phyloP scores from a whole-genome alignment of 1,140 invertebrate genomes.

The Drosophila nigrodunni region DNA sequence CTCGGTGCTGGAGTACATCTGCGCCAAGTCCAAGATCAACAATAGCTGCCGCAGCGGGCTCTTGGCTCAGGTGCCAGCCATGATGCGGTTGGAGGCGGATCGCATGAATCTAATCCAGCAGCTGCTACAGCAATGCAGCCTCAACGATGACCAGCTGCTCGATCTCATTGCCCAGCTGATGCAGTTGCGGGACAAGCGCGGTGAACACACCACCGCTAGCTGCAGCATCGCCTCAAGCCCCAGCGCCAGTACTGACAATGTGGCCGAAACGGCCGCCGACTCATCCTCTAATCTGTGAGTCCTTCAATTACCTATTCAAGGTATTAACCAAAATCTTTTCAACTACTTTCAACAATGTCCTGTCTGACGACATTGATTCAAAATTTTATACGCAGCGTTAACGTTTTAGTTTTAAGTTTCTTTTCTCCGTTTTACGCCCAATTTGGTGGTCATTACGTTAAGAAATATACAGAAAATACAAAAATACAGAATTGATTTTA shows the following conservation, averaged over 20 bases:
- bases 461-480: constrained; percentile 3
- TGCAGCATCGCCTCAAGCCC: constrained; percentile 16
- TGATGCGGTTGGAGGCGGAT: constrained; percentile 68
- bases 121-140: constrained; percentile 55
- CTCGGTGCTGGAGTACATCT: constrained; percentile 81
- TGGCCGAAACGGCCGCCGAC: constrained; percentile 77
- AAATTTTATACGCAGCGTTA: not conserved
- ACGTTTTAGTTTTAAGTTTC: constrained; percentile 7
- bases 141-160: constrained; percentile 65
- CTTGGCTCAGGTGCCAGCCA: constrained; percentile 63
- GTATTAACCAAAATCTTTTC: constrained; percentile 19
- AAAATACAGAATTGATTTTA: not conserved
- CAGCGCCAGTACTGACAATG: constrained; percentile 43
- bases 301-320: not conserved
- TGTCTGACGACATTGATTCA: not conserved
- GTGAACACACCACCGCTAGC: constrained; percentile 38
- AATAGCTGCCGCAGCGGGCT: constrained; percentile 65
- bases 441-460: not conserved
- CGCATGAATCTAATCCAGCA: constrained; percentile 61
- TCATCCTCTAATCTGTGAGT: constrained; percentile 77
- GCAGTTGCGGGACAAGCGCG: constrained; percentile 35
- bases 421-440: not conserved
- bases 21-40: constrained; percentile 82
- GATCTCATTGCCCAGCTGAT: constrained; percentile 73
- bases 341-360: not conserved